A percentile compares a stretch with the other conserved stretches of the same genome.
Evolutionary conservation across 2,888 invertebrate genomes (phyloP).

Genomic region (Deroplatys truncata): DNA sequence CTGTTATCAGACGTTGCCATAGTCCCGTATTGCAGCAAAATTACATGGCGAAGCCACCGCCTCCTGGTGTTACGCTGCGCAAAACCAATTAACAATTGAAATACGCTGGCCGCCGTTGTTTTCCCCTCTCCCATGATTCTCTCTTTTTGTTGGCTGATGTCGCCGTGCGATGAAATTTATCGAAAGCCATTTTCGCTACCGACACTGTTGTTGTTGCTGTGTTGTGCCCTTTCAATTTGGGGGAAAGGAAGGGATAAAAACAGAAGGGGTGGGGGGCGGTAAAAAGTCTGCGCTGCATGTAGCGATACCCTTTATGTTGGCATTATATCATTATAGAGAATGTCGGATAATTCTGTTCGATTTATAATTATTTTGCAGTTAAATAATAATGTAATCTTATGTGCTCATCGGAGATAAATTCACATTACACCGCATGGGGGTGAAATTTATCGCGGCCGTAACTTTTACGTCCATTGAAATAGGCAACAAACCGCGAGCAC

Average conservation of each 20-base stretch:
- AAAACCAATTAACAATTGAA: constrained; percentile 26
- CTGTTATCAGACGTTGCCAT: not conserved
- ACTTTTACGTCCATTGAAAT: not conserved
- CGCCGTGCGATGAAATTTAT: constrained; percentile 3
- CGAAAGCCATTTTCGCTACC: constrained; percentile 9
- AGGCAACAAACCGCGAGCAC: not conserved
- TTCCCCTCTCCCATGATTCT: not conserved
- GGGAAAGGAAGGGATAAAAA: not conserved
- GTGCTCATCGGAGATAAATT: not conserved
- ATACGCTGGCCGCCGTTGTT: not conserved
- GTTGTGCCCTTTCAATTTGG: not conserved
- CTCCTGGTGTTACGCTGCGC: constrained; percentile 14
- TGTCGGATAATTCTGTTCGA: not conserved
- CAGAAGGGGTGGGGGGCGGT: not conserved
- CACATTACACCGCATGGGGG: not conserved
- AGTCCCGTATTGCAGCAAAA: not conserved
- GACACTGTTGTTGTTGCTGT: not conserved
- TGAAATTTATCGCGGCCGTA: not conserved
- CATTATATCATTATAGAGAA: not conserved
- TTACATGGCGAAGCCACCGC: not conserved
- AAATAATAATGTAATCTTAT: not conserved
- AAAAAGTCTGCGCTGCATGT: not conserved
- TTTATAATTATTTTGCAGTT: not conserved
- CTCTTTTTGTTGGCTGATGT: not conserved
- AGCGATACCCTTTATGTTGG: not conserved